Evolutionary conservation across 2,888 invertebrate genomes (phyloP).

Genomic region (Timandra comae): DNA sequence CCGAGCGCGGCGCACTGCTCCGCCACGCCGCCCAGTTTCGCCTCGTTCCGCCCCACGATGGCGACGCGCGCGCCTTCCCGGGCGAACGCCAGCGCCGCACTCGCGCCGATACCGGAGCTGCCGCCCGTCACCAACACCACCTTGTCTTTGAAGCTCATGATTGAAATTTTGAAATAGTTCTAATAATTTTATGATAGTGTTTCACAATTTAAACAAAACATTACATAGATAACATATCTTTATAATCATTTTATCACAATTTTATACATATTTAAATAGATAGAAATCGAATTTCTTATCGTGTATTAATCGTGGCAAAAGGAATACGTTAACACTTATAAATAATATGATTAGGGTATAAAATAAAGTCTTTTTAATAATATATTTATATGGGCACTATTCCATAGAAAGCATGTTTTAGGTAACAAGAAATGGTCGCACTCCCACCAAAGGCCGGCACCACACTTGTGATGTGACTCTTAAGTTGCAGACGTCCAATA

Average conservation of each 20-base stretch:
- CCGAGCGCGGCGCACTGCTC: conserved; percentile 17
- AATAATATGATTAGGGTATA: too few relatives aligned
- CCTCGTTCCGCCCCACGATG: conserved; percentile 80
- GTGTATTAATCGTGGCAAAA: conserved; percentile 55
- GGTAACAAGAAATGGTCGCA: too few relatives aligned
- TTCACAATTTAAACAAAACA: too few relatives aligned
- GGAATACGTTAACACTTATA: conserved; percentile 31
- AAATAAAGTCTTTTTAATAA: too few relatives aligned
- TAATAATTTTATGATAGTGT: too few relatives aligned
- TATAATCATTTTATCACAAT: conserved; percentile 15
- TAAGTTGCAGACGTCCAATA: too few relatives aligned
- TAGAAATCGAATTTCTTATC: too few relatives aligned
- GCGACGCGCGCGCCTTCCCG: conserved; percentile 76
- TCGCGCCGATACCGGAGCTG: conserved; percentile 82
- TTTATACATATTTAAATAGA: conserved; percentile 10
- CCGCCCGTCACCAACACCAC: conserved; percentile 61
- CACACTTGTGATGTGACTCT: too few relatives aligned
- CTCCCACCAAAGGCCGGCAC: too few relatives aligned
- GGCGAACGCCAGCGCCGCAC: conserved; percentile 78
- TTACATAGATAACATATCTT: conserved; percentile 15
- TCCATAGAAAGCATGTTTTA: too few relatives aligned
- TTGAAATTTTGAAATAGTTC: too few relatives aligned
- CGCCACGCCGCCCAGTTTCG: conserved; percentile 77
- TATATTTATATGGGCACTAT: too few relatives aligned
- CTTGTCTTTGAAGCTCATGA: conserved; percentile 39